Conservation (phyloP, 1,140 invertebrate genomes). For the Amyelois transitella region DNA sequence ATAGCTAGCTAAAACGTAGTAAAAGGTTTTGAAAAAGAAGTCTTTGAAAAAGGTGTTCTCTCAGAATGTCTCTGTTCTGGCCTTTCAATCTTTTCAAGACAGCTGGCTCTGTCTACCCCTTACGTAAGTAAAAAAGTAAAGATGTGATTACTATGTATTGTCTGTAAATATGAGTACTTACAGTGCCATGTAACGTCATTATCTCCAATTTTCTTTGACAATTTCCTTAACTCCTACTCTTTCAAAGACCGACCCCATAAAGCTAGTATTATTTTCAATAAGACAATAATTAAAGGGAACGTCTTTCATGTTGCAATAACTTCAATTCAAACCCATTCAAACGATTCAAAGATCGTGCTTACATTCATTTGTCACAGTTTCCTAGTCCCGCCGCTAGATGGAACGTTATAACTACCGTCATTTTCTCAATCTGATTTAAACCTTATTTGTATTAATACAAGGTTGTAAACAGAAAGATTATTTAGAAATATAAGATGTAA, state of each 20-base stretch:
- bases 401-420: not conserved
- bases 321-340: slow-evolving; percentile 52
- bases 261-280: not conserved
- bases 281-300: slow-evolving; percentile 4
- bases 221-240: not conserved
- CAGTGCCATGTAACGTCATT: not conserved
- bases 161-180: not conserved
- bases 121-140: no score
- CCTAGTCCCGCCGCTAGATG: slow-evolving; percentile 10
- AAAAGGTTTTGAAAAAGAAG: no score
- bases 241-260: not conserved
- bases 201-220: not conserved
- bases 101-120: no score
- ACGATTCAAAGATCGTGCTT: slow-evolving; percentile 54
- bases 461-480: not conserved
- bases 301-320: slow-evolving; percentile 5
- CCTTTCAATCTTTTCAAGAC: no score
- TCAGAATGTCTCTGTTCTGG: no score
- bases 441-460: not conserved
- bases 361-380: slow-evolving; percentile 62
- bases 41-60: no score
- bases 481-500: not conserved
- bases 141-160: no score
- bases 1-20: no score
- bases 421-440: not conserved